These are phyloP conservation scores for Kryphioiulus occultus DNA, from an alignment of 2,888 invertebrate species.

Conservation along the genomic window DNA sequence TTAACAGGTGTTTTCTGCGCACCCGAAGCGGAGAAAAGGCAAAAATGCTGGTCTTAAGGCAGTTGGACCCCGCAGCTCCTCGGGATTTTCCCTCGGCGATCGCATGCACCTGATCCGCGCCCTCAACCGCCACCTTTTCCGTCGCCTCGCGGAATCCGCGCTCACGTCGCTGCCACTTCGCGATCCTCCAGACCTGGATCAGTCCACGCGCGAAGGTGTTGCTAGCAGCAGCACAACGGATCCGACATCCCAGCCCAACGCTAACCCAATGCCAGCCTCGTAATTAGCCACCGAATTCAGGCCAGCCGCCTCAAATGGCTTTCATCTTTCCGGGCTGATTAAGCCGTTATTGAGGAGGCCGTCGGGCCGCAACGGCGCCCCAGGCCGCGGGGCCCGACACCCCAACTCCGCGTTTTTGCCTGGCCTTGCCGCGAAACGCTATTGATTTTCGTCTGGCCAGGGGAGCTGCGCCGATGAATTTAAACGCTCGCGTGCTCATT, in stretches of 20 bases:
- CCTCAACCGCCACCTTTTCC: conserved; percentile 10
- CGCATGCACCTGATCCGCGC: conserved; percentile 11
- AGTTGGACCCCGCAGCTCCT: not conserved
- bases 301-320: not conserved
- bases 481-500: conserved; percentile 10
- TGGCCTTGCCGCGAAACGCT: not conserved
- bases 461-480: not conserved
- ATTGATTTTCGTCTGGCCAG: not conserved
- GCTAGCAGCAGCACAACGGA: not conserved
- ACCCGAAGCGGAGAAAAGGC: not conserved
- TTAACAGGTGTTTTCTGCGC: not conserved
- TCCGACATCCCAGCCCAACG: not conserved
- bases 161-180: not conserved
- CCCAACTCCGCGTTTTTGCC: not conserved
- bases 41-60: not conserved
- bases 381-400: no score
- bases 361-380: no score
- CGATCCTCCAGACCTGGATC: not conserved
- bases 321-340: not conserved
- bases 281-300: not conserved
- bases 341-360: no score
- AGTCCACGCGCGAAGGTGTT: conserved; percentile 21
- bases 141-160: not conserved
- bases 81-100: conserved; percentile 4
- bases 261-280: not conserved